Evolutionary conservation across 1,140 invertebrate species (phyloP).

Genomic region (Thaumetopoea pityocampa): DNA sequence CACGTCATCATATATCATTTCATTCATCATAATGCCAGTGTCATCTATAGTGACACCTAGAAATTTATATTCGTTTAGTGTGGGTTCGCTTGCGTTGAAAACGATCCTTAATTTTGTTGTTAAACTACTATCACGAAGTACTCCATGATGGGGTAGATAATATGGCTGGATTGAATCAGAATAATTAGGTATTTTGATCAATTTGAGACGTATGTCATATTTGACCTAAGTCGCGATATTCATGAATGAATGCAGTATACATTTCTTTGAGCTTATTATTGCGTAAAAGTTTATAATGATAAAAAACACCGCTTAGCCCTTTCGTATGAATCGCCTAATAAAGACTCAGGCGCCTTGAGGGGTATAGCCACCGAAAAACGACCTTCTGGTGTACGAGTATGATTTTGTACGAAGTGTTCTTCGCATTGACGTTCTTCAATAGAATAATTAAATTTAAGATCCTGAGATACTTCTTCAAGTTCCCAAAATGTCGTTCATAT

Average conservation of each 20-base stretch:
- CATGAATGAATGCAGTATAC: neutral
- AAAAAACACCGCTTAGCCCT: conserved; percentile 1
- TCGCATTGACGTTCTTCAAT: neutral
- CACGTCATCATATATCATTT: too few relatives aligned
- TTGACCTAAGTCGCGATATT: neutral
- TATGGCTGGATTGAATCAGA: neutral
- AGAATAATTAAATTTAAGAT: neutral
- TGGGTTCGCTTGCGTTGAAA: too few relatives aligned
- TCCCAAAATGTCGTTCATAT: neutral
- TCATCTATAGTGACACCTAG: too few relatives aligned
- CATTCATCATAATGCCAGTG: too few relatives aligned
- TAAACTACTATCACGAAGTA: neutral
- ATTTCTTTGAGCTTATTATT: neutral
- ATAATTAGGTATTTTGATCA: too few relatives aligned
- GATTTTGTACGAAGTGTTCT: neutral
- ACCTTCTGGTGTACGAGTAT: neutral
- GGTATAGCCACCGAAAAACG: neutral
- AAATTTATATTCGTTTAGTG: too few relatives aligned
- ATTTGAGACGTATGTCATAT: too few relatives aligned
- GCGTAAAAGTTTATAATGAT: neutral
- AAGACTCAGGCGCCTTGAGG: neutral
- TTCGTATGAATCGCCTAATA: neutral
- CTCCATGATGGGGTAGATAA: conserved; percentile 2
- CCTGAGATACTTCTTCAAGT: neutral
- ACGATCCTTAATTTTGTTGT: neutral